Evolutionary conservation across 1,140 invertebrate genomes (phyloP).

Genomic region (Marisa cornuarietis): DNA sequence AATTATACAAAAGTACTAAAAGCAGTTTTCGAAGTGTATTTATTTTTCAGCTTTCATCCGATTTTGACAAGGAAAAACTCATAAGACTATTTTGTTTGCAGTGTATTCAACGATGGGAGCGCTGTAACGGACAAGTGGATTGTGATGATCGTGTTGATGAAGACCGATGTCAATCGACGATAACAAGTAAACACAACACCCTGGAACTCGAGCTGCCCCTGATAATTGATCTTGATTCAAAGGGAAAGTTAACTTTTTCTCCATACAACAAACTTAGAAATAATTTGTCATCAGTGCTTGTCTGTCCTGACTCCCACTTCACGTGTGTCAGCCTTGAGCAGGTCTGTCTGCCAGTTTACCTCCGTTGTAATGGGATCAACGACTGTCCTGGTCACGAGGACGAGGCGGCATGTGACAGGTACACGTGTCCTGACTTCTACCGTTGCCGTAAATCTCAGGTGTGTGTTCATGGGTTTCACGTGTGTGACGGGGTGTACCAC

Average conservation of each 20-base stretch:
- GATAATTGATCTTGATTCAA: not conserved
- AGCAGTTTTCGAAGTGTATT: too few relatives aligned
- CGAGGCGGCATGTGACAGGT: not conserved
- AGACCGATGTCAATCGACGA: too few relatives aligned
- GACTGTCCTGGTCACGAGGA: conserved; percentile 11
- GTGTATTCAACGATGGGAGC: too few relatives aligned
- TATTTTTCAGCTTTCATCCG: too few relatives aligned
- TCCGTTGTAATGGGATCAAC: not conserved
- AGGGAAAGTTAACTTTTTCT: not conserved
- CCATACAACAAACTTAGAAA: not conserved
- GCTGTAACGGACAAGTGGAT: too few relatives aligned
- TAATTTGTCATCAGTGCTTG: not conserved
- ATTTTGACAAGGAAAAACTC: too few relatives aligned
- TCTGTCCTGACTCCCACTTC: conserved; percentile 6
- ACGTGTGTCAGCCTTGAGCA: not conserved
- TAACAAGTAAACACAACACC: too few relatives aligned
- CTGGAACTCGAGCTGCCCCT: not conserved
- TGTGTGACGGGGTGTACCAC: conserved; percentile 8
- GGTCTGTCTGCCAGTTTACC: conserved; percentile 1
- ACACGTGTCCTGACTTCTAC: conserved; percentile 9
- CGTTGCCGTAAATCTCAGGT: conserved; percentile 4
- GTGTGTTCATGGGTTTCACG: not conserved
- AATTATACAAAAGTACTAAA: too few relatives aligned
- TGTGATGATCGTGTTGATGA: too few relatives aligned
- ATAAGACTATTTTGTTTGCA: not conserved